Base-by-base conservation (phyloP, 1,140 invertebrate species). In the Dinothrombium tinctorium region DNA sequence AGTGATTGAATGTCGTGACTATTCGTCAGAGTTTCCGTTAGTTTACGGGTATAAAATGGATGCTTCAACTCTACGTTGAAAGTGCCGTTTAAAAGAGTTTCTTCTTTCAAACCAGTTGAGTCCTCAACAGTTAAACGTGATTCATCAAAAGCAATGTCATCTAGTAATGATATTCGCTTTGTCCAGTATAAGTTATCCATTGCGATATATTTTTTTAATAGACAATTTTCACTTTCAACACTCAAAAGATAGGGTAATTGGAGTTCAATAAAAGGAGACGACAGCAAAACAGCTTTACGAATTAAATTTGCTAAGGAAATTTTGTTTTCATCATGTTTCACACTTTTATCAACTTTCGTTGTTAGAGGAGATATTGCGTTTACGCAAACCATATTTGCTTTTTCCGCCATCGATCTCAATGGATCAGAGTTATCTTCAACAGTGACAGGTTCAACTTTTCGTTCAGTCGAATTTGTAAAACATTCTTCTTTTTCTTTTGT, bases 1-100 rank as follows among this genome's bases (percentile, higher is more conserved):
- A 80, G 49, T 2, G 66, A 63, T 57, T 76, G 72, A 9, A 83
- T 63, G 14, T 73, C 65, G 6, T 54, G 48, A 1, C 23, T 28
- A 32, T 43, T 37, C 21, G 21, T 33, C 9, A 37, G 6, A 1
- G 14, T 9, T 22, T 7, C 20, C 15, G 28, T 37, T 12, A 43
- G n/a, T 28, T 43, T 26, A 2, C 22, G 9, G 29, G 26, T 33
- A 2, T 44, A 28, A 55, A 92, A 81, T 2, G 70, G 63, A 62
- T 89, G 83, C 12, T 15, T 35, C 17, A 14, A 11, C 12, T 7
- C 17, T 35, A 14, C 17, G 9, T 7, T 35, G 9, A 3, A 12
- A 15, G 14, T 19, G 11, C 17, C 15, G 2, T n/a, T 4, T 29
- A 11, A 19, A 35, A 35, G 17, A 17, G 9, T 7, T 17, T 17